Base-by-base conservation (phyloP, 2,888 invertebrate species). In the Erebia epiphron region DNA sequence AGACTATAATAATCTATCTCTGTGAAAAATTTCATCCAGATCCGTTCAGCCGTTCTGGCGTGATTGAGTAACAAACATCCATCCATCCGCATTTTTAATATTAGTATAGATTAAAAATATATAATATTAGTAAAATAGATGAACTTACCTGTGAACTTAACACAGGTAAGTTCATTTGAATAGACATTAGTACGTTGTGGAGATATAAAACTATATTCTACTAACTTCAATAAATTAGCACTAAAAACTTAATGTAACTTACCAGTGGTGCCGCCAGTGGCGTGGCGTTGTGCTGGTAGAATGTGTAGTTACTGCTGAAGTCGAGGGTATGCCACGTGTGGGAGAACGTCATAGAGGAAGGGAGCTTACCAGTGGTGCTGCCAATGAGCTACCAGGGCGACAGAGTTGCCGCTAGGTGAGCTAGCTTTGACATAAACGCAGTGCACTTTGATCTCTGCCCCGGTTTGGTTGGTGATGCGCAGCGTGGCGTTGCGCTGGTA, bases 261-360 rank as follows among this genome's bases (percentile, higher is more conserved):
- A 94, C 94, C 94, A 94, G 78, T 93, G 93, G 77, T 93, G 94
- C 73, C 93, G 94, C 94, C 94, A 94, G 73, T n/a, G n/a, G 89
- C 4, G 96, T 96, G n/a, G 96, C 96, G 86, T 96, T 96, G 76
- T 96, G 94, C 86, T 97, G 96, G 90, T 97, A 97, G 92, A 98
- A 98, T 79, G 96, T 96, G 93, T 98, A 98, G 80, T 97, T 96
- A 81, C 96, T 95, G 82, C 96, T 95, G 87, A 97, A 96, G 94
- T 98, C 97, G 83, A 98, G 94, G 62, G 98, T 97, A 90, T 98
- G 97, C 98, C 98, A 98, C 80, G 97, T 97, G 83, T 95, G 95
- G 71, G 95, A 96, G 82, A 95, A 96, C 76, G 97, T 97, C 91
- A 98, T 95, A 98, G 98, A 98, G 21, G 95, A 94, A 2, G 98